phyloP scores from a whole-genome alignment of 1,140 invertebrate genomes.

The Periplaneta americana region DNA sequence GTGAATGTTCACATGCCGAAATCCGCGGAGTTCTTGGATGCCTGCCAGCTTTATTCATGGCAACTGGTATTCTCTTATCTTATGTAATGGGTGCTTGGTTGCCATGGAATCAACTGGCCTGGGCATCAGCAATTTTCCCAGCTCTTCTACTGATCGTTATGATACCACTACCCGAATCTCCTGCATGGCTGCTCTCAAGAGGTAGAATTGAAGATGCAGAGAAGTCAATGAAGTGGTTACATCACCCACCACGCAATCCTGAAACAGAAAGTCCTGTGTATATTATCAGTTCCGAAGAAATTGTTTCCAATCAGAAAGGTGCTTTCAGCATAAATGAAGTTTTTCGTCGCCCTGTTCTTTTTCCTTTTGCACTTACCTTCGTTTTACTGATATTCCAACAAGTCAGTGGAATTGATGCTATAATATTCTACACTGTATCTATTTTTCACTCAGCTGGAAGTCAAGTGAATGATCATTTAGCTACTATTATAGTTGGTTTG shows the following conservation, averaged over 20 bases:
- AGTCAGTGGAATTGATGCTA: slow-evolving; percentile 59
- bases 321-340: neutral
- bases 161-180: slow-evolving; percentile 50
- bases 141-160: slow-evolving; percentile 41
- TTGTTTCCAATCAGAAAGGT: neutral
- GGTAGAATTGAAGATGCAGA: slow-evolving; percentile 43
- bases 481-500: slow-evolving; percentile 57
- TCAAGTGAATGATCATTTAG: slow-evolving; percentile 48
- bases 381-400: slow-evolving; percentile 55
- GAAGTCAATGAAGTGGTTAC: slow-evolving; percentile 40
- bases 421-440: slow-evolving; percentile 61
- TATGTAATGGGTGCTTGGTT: slow-evolving; percentile 51
- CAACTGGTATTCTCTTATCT: slow-evolving; percentile 52
- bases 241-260: slow-evolving; percentile 23
- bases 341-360: slow-evolving; percentile 6
- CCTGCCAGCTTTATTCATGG: slow-evolving; percentile 54
- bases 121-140: slow-evolving; percentile 38
- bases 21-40: slow-evolving; percentile 56
- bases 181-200: slow-evolving; percentile 44
- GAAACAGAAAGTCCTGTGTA: neutral
- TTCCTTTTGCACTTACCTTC: slow-evolving; percentile 28
- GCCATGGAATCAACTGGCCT: slow-evolving; percentile 49
- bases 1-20: slow-evolving; percentile 55
- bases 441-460: slow-evolving; percentile 54
- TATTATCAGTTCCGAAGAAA: neutral